Evolutionary conservation across 1,140 invertebrate genomes (phyloP), one percentile per base, ranked within the genome.

Genomic region (Eriocheir sinensis): DNA sequence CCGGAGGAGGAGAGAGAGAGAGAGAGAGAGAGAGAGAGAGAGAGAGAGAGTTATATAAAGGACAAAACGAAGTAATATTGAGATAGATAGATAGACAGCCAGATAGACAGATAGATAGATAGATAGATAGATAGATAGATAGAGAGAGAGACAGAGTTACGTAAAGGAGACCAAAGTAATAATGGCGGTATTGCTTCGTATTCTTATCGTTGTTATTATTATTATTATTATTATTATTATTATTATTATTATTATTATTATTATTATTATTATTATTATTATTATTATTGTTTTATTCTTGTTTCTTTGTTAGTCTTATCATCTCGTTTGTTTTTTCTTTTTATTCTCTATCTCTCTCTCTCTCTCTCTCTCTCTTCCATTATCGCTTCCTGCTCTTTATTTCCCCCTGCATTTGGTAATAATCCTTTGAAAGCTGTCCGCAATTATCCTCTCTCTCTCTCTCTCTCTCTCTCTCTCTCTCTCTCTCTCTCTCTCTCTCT

Each of bases 391-490:
- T 41, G 36, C 36, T 41, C 85, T 38, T 41, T 41, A n/a, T 41
- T 40, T 32, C 85, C 34, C 85, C 41, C 3, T 36, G 27, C 36
- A 9, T 36, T 88, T 41, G 27, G 34, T 83, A 32, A 34, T 38
- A 34, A n/a, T 81, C 80, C 36, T 38, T 83, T 38, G 12, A 38
- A 32, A 34, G 3, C 80, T 83, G 30, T 83, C 80, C 80, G 30
- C 30, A 32, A 83, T 83, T 38, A 34, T 38, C 12, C 80, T 83
- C 80, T 83, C 80, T 83, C 80, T 83, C 80, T 83, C 80, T 83
- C 80, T 83, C 80, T 83, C 80, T 83, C 80, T 83, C 80, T 38
- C 30, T 38, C 36, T 32, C 80, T 83, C n/a, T n/a, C n/a, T n/a
- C n/a, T n/a, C n/a, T n/a, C n/a, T n/a, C n/a, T n/a, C n/a, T n/a